These are phyloP conservation scores for Mylabris phalerata DNA, from an alignment of 1,140 invertebrate genomes.

Conservation along the genomic window DNA sequence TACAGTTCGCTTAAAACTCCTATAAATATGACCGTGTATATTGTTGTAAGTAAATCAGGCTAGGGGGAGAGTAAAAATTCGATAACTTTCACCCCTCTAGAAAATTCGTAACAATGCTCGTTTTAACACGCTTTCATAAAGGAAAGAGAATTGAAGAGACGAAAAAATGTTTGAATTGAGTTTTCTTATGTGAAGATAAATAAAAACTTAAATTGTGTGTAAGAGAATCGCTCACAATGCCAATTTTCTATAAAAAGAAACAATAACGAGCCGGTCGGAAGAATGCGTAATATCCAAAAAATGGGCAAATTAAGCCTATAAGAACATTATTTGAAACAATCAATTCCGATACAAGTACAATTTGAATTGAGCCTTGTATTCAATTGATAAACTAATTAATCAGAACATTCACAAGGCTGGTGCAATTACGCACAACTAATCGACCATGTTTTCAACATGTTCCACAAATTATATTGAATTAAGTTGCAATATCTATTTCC, in stretches of 20 bases:
- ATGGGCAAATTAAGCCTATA: too few species aligned
- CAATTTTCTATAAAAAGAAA: slow-evolving; percentile 2
- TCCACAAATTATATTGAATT: slow-evolving; percentile 15
- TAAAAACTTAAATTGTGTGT: slow-evolving; percentile 23
- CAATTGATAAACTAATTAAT: slow-evolving; percentile 13
- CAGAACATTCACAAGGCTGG: slow-evolving; percentile 1
- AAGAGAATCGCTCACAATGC: slow-evolving; percentile 11
- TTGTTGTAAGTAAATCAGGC: slow-evolving; percentile 8
- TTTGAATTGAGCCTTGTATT: slow-evolving; percentile 6
- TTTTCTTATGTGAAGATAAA: slow-evolving; percentile 11
- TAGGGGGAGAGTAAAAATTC: slow-evolving; percentile 5
- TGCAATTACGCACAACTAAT: slow-evolving; percentile 12
- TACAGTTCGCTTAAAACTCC: neutral
- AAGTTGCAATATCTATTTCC: slow-evolving; percentile 14
- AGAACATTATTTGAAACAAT: too few species aligned
- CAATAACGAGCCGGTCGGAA: too few species aligned
- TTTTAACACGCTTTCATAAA: slow-evolving; percentile 22
- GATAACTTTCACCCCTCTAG: slow-evolving; percentile 2
- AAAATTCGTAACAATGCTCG: slow-evolving; percentile 5
- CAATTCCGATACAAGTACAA: too few species aligned
- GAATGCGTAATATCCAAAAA: too few species aligned
- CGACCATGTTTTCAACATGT: slow-evolving; percentile 16
- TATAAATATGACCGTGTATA: slow-evolving; percentile 13
- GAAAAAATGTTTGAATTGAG: too few species aligned
- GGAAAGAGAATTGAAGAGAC: neutral